Evolutionary conservation across 2,113 vertebrate species (phyloP).

Genomic region (Spea bombifrons): DNA sequence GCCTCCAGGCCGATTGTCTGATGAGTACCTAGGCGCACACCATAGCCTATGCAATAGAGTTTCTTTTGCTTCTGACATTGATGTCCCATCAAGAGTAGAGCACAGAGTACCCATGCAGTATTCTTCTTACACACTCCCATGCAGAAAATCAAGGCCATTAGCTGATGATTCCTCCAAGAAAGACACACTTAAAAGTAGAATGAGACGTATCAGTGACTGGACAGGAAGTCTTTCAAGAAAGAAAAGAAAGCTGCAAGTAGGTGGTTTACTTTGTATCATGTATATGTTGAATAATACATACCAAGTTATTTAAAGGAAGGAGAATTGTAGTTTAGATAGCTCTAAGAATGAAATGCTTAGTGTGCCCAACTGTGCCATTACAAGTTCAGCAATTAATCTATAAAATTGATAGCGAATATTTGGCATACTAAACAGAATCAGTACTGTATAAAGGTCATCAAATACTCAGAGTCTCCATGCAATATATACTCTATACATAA

Average conservation of each 20-base stretch:
- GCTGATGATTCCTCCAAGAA: conserved; percentile 73
- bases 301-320: background rate
- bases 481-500: too few relatives aligned
- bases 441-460: too few relatives aligned
- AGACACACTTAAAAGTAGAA: conserved; percentile 80
- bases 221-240: conserved; percentile 91
- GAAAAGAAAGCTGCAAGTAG: conserved; percentile 87
- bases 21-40: conserved; percentile 61
- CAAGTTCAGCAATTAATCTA: too few relatives aligned
- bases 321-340: too few relatives aligned
- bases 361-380: too few relatives aligned
- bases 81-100: conserved; percentile 76
- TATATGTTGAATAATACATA: background rate
- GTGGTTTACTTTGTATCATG: background rate
- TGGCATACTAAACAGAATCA: too few relatives aligned
- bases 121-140: conserved; percentile 87
- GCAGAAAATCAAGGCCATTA: conserved; percentile 74
- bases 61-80: conserved; percentile 81
- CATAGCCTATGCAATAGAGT: conserved; percentile 68
- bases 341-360: too few relatives aligned
- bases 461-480: too few relatives aligned
- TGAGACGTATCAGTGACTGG: conserved; percentile 92
- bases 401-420: too few relatives aligned
- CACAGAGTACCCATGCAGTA: conserved; percentile 71
- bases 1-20: conserved; percentile 67